Base-by-base conservation (phyloP, 2,888 invertebrate species). In the Bibio marci region DNA sequence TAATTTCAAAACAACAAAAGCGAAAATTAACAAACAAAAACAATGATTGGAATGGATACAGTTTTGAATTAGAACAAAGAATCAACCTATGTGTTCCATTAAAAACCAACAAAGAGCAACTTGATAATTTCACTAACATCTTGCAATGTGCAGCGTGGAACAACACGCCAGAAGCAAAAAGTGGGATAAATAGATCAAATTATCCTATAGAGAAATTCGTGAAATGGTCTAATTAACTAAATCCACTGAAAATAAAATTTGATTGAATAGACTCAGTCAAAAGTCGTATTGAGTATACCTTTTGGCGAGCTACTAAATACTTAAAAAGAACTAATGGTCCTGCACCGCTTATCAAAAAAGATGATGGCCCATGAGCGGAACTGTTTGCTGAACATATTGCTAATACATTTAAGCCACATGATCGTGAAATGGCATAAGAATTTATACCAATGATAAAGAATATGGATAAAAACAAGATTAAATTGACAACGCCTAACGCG, bases 271-370 rank as follows among this genome's bases (percentile, higher is more conserved):
- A 35, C 30, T 41, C 14, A 41, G 18, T 13, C 41, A 41, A 17
- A 43, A 45, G 41, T 38, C 44, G 35, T 11, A 37, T 22, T 18
- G 39, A 44, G 11, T 42, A 41, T 18, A 43, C 43, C 8, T 31
- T 47, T 4, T 47, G 47, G 43, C 44, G 37, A 40, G 42, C 43
- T 13, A 46, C 45, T 4, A 44, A 31, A 41, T 38, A 38, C 30
- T 26, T 15, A 6, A 36, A 36, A 28, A 36, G 41, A 33, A 33
- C 39, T 35, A 30, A 14, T 32, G 14, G 14, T n/a, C 32, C 14
- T 27, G 30, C 19, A 11, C 41, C 41, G 8, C 43, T 41, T 18
- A 39, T 41, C 8, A 26, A 30, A 33, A 38, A 37, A 34, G 15
- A 31, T 10, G 35, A 37, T 18, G 37, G 37, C 2, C 33, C 34